Conservation (phyloP, 2,113 vertebrate genomes). For the Callipepla californica region DNA sequence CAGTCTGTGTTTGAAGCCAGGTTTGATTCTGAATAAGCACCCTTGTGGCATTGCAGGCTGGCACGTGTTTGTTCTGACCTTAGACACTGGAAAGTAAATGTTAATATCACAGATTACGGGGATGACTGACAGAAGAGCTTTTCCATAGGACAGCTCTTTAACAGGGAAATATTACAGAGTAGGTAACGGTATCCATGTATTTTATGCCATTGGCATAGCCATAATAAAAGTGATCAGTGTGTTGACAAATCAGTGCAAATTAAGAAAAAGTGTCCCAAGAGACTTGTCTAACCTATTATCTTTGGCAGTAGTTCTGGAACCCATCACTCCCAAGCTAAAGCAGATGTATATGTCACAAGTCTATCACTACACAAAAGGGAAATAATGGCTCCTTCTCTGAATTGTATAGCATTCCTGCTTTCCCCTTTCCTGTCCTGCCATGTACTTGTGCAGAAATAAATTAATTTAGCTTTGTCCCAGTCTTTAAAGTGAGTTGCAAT, state of each 20-base stretch:
- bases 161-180: neutral
- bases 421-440: neutral
- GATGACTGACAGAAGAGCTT: neutral
- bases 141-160: neutral
- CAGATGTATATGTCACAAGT: neutral
- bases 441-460: slow-evolving; percentile 28
- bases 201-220: neutral
- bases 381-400: neutral
- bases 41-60: neutral
- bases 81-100: neutral
- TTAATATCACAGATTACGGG: neutral
- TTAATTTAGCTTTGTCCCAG: neutral
- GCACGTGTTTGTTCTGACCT: accelerated
- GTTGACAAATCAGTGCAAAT: neutral
- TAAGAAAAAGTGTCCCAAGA: neutral
- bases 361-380: neutral
- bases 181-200: neutral
- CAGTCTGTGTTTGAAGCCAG: neutral
- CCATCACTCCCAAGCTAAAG: neutral
- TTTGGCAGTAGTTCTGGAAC: slow-evolving; percentile 10
- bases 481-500: slow-evolving; percentile 30
- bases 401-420: neutral
- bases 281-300: neutral
- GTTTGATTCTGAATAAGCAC: neutral
- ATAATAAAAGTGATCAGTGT: neutral